Conservation (phyloP, 2,113 vertebrate species). For the Glareola pratincola region DNA sequence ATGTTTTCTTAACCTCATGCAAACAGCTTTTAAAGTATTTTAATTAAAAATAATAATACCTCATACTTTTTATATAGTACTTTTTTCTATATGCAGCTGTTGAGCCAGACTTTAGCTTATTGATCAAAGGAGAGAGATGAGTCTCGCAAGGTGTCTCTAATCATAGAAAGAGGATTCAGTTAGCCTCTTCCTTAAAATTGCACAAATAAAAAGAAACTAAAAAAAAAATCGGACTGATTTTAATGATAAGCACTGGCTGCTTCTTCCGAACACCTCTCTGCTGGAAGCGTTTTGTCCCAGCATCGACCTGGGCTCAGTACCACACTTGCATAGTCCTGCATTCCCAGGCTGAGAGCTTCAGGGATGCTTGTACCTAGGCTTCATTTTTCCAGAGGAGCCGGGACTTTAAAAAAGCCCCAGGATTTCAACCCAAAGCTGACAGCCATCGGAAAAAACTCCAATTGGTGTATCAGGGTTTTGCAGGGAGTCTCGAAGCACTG, state of each 20-base stretch:
- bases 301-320: background rate
- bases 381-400: background rate
- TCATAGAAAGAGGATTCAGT: background rate
- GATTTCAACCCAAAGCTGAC: background rate
- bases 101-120: background rate
- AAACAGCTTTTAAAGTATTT: slow-evolving; percentile 32
- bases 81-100: slow-evolving; percentile 20
- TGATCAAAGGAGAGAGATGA: slow-evolving; percentile 18
- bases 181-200: background rate
- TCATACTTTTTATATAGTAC: background rate
- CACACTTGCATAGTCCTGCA: background rate
- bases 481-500: background rate
- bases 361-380: background rate
- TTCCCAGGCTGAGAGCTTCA: background rate
- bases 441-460: background rate
- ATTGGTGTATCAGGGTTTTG: background rate
- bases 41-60: slow-evolving; percentile 44
- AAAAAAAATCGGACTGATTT: background rate
- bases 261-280: background rate
- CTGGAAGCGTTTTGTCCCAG: background rate
- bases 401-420: background rate
- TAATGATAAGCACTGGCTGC: background rate
- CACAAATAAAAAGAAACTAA: background rate
- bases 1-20: slow-evolving; percentile 23
- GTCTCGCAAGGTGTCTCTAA: background rate